Percentiles rank a stretch among this genome's conserved stretches.
phyloP scores from a whole-genome alignment of 53 echinoderm and acorn worm species.

The Paracentrotus lividus region DNA sequence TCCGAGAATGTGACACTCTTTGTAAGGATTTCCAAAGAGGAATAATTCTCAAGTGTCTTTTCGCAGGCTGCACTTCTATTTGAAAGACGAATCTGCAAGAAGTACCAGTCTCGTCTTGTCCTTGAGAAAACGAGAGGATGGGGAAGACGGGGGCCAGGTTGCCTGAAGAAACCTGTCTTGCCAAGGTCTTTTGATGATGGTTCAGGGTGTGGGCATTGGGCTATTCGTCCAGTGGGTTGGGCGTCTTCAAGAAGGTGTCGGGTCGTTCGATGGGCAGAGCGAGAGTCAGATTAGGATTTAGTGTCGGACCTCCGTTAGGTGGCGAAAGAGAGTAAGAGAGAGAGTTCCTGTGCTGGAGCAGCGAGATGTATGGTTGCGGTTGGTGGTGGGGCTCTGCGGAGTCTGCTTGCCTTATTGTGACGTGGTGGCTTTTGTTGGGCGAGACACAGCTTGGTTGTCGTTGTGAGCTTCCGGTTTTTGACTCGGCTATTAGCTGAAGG shows the following conservation, averaged over 20 bases:
- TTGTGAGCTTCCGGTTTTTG: no score
- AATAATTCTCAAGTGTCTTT: not conserved
- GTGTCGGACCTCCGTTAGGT: not conserved
- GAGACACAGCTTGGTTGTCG: not conserved
- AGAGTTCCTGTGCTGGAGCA: not conserved
- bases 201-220: not conserved
- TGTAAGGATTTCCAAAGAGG: not conserved
- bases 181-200: not conserved
- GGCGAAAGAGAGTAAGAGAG: not conserved
- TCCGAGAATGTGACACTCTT: not conserved
- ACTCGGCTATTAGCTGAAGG: not conserved
- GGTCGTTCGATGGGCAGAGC: no score
- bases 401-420: not conserved
- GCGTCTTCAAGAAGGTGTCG: no score
- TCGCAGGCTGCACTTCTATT: not conserved
- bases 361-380: not conserved
- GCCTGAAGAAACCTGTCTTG: not conserved
- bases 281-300: not conserved
- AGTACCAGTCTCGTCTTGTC: not conserved
- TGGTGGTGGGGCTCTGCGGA: no score
- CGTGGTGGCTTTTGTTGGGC: no score
- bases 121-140: slow-evolving; percentile 25
- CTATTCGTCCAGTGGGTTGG: no score
- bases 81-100: slow-evolving; percentile 14
- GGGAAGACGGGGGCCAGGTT: not conserved